Evolutionary conservation across 1,140 invertebrate species (phyloP), one percentile per base, ranked within the genome.

Genomic region (Trichoplusia ni): DNA sequence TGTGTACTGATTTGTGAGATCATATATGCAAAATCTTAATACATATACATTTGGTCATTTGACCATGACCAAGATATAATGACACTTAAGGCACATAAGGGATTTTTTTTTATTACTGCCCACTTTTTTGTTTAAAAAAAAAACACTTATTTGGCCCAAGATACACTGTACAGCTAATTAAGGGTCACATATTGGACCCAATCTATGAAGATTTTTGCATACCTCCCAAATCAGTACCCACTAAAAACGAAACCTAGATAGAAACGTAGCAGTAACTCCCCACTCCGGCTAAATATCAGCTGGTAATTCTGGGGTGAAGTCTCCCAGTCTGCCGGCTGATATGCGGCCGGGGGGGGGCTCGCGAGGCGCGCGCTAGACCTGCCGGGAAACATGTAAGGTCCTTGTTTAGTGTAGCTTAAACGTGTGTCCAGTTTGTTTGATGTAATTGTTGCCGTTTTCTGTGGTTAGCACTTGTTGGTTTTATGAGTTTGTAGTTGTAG

Each of bases 291-390:
- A 95, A 97, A 97, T 98, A 98, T 97, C 96, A 98, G 95, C 96
- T 97, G 95, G 96, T 97, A 98, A 97, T 97, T 96, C 96, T 97
- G 96, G 96, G 95, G 81, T 73, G 67, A 77, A 64, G 23, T 67
- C 92, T 83, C 93, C 92, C 95, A 95, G 95, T 92, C 93, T 96
- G 94, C 94, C 94, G 93, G 93, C 93, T 96, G 95, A 94, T 97
- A 96, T 96, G 90, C 75, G 85, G 91, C 73, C 59, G 49, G 47
- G 67, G 85, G 91, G 72, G 56, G 49, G 47, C 66, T 60, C 61
- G 68, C 73, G 81, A 71, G 67, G 56, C 37, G 64, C 80, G 47
- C 42, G 18, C 31, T 46, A 23, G n/a, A 14, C 21, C 33, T 67
- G 54, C 33, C 69, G 73, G 67, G 78, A 81, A 79, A 82, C 81